Percentiles rank a stretch among this genome's conserved stretches.
Evolutionary conservation across 1,140 invertebrate species (phyloP).

Genomic region (Pachypsylla venusta): DNA sequence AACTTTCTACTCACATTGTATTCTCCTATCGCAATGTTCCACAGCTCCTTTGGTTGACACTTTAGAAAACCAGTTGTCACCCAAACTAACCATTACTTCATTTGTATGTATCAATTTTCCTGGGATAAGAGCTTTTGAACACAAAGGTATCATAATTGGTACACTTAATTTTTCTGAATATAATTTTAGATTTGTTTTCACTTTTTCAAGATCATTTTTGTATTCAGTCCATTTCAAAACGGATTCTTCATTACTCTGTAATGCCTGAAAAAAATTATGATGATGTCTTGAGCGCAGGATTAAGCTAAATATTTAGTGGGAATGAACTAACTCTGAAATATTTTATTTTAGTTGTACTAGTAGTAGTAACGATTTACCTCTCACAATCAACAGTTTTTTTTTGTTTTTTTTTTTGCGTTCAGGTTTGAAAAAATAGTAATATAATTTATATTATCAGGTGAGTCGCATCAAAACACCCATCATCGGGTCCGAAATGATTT

Average conservation of each 20-base stretch:
- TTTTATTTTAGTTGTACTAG: too few species aligned
- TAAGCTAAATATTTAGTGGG: too few species aligned
- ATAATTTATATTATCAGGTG: too few species aligned
- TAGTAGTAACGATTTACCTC: too few species aligned
- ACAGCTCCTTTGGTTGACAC: slow-evolving; percentile 44
- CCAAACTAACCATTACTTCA: slow-evolving; percentile 48
- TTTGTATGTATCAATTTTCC: slow-evolving; percentile 56
- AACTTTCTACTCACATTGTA: slow-evolving; percentile 34
- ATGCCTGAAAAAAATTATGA: slow-evolving; percentile 2
- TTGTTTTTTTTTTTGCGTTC: too few species aligned
- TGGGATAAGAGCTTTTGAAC: slow-evolving; percentile 46
- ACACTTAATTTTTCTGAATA: slow-evolving; percentile 25
- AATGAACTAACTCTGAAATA: too few species aligned
- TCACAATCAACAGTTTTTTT: too few species aligned
- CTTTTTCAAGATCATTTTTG: slow-evolving; percentile 18
- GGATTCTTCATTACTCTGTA: neutral
- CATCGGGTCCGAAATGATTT: too few species aligned
- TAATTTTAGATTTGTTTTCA: slow-evolving; percentile 15
- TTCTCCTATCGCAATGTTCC: slow-evolving; percentile 42
- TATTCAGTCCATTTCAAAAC: slow-evolving; percentile 16
- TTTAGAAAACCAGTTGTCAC: slow-evolving; percentile 55
- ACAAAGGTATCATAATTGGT: slow-evolving; percentile 45
- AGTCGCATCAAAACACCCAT: too few species aligned
- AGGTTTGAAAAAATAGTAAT: too few species aligned
- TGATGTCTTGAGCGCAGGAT: too few species aligned